Percentiles rank a stretch among this genome's conserved stretches.
phyloP scores from a whole-genome alignment of 2,113 vertebrate genomes.

The Cynoglossus semilaevis region DNA sequence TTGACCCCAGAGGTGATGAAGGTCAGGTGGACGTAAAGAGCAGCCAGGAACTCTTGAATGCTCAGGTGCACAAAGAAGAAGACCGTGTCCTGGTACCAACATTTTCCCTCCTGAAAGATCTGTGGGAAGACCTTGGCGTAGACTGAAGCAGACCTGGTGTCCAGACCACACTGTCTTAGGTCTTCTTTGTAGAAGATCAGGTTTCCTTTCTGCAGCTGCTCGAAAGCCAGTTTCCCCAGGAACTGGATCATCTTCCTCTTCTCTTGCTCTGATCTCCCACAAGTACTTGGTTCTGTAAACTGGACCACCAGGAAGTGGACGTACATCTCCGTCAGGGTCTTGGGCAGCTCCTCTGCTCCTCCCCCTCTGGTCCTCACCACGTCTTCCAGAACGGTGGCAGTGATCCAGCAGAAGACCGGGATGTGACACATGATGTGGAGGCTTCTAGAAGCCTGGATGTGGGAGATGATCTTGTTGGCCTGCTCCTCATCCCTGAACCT shows the following conservation, averaged over 20 bases:
- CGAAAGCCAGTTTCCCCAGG: constrained; percentile 2
- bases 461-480: neutral
- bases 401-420: constrained; percentile 10
- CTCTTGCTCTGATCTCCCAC: neutral
- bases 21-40: constrained; percentile 44
- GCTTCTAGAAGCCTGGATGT: constrained; percentile 11
- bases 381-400: constrained; percentile 16
- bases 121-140: neutral
- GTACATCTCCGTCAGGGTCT: constrained; percentile 35
- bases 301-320: constrained; percentile 9
- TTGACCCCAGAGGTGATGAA: constrained; percentile 34
- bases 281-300: neutral
- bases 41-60: constrained; percentile 53
- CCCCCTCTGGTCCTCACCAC: constrained; percentile 4
- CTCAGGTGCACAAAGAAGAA: constrained; percentile 45
- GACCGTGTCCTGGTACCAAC: constrained; percentile 25
- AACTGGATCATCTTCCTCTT: neutral
- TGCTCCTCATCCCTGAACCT: constrained; percentile 2
- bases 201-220: constrained; percentile 13
- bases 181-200: constrained; percentile 2
- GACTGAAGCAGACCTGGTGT: neutral
- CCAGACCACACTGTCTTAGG: neutral
- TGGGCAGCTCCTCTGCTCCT: constrained; percentile 21
- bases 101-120: neutral
- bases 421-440: constrained; percentile 11